phyloP scores from a whole-genome alignment of 2,113 vertebrate species.

The Odontophorus gujanensis region DNA sequence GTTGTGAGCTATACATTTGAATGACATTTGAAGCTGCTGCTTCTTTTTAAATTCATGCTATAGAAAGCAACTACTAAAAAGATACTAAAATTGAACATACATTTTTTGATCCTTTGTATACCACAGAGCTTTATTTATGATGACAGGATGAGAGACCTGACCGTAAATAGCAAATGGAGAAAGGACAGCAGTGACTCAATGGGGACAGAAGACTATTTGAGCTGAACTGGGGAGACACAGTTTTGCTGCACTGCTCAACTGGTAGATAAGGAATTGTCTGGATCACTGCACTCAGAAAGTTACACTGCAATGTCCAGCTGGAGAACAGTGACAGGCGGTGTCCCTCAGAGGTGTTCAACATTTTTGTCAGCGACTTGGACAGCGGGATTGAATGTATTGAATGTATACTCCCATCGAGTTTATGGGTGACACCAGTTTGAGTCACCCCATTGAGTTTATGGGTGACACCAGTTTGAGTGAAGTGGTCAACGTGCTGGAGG shows the following conservation, averaged over 20 bases:
- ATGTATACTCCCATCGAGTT: background rate
- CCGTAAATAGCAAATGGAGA: background rate
- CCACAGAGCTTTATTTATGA: background rate
- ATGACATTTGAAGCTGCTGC: background rate
- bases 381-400: background rate
- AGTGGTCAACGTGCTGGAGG: background rate
- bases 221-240: background rate
- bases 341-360: background rate
- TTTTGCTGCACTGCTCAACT: background rate
- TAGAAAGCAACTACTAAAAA: background rate
- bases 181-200: background rate
- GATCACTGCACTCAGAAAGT: background rate
- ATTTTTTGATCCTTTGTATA: background rate
- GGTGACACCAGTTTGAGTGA: too few relatives aligned
- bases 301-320: background rate
- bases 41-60: background rate
- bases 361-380: background rate
- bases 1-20: background rate
- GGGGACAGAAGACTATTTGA: background rate
- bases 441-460: background rate
- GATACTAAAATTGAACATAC: background rate
- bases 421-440: too few relatives aligned
- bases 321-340: background rate
- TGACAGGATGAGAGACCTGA: background rate
- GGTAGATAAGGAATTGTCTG: background rate